A percentile compares a stretch with the other conserved stretches of the same genome.
phyloP scores from a whole-genome alignment of 2,888 invertebrate genomes.

The Aelia acuminata region DNA sequence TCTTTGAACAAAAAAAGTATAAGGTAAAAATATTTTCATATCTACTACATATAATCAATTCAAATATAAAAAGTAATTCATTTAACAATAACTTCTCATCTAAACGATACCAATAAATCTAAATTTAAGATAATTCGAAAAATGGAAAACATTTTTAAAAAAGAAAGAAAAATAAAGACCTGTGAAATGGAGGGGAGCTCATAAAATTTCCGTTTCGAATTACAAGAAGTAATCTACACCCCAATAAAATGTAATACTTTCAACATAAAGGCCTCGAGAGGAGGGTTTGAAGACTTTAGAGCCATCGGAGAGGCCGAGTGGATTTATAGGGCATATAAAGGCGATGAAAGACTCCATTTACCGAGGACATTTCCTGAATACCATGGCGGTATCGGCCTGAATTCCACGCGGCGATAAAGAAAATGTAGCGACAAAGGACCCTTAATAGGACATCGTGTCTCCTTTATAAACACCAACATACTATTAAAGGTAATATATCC shows the following conservation, averaged over 20 bases:
- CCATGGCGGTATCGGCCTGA: background rate
- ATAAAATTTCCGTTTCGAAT: background rate
- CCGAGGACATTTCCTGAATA: conserved; percentile 35
- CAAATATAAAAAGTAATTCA: too few relatives aligned
- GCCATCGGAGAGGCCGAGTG: background rate
- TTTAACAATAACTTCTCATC: too few relatives aligned
- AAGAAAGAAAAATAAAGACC: background rate
- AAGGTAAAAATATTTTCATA: too few relatives aligned
- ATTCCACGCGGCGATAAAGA: background rate
- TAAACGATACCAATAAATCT: too few relatives aligned
- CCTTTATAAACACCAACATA: too few relatives aligned
- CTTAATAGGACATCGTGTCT: background rate
- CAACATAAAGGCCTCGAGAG: background rate
- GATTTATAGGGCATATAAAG: conserved; percentile 45
- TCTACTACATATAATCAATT: too few relatives aligned
- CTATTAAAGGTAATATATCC: too few relatives aligned
- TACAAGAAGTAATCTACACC: background rate
- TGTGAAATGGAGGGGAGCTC: background rate
- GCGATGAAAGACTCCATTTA: conserved; percentile 37
- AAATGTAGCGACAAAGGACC: background rate
- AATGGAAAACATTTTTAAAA: too few relatives aligned
- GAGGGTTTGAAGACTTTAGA: background rate
- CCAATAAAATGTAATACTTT: conserved; percentile 21
- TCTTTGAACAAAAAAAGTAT: too few relatives aligned
- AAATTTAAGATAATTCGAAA: too few relatives aligned